Percentiles rank a stretch among this genome's conserved stretches.
Conservation (phyloP, 2,113 vertebrate genomes). For the Eurypyga helias region DNA sequence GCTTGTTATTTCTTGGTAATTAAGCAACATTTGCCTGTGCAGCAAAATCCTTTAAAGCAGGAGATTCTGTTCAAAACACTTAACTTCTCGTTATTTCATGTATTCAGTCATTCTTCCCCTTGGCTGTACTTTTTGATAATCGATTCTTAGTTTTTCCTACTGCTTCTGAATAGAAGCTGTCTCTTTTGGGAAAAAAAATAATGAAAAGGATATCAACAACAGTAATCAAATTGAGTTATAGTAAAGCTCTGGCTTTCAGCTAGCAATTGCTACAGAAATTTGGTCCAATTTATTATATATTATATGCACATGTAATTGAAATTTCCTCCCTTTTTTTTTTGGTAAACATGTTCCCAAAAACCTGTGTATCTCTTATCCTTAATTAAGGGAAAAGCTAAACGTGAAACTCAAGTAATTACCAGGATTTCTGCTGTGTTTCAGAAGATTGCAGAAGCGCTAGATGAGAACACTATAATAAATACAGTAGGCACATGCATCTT, state of each 20-base stretch:
- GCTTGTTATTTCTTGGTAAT: not conserved
- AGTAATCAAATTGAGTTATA: constrained; percentile 42
- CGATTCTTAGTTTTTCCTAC: not conserved
- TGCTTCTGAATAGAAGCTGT: not conserved
- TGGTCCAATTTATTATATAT: not conserved
- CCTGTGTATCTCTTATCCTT: not conserved
- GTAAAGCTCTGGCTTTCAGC: not conserved
- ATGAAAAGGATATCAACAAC: not conserved
- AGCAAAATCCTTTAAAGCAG: not conserved
- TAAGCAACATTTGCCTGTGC: not conserved
- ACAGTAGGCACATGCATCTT: not conserved
- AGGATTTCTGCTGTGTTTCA: constrained; percentile 3
- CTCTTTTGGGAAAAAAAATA: not conserved
- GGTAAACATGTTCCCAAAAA: not conserved
- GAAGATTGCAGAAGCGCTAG: not conserved
- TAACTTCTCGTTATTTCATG: not conserved
- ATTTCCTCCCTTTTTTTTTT: constrained; percentile 16
- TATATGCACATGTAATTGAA: not conserved
- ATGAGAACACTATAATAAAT: not conserved
- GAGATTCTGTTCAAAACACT: not conserved
- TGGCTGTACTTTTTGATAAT: constrained; percentile 13
- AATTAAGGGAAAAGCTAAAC: constrained; percentile 31
- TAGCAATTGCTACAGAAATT: constrained; percentile 21
- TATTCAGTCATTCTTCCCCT: not conserved
- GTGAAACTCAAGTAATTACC: not conserved